A percentile compares a stretch with the other conserved stretches of the same genome.
Conservation (phyloP, 1,140 invertebrate species). For the Neodiprion fabricii region DNA sequence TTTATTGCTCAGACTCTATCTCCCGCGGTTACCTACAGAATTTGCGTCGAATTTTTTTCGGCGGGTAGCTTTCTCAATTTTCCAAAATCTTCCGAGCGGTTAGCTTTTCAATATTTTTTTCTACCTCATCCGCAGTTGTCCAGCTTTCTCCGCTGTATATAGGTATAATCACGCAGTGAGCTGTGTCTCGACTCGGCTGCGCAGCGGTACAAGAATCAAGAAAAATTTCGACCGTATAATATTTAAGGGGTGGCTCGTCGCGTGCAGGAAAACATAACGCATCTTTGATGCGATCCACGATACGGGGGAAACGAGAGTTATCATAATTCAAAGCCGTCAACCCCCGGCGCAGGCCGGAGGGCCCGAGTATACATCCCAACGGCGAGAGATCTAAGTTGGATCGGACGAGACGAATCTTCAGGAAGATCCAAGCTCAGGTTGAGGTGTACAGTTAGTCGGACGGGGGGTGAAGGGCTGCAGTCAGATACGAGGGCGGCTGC, state of each 20-base stretch:
- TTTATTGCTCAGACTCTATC: too few species aligned
- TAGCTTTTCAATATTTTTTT: neutral
- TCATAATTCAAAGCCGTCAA: slow-evolving; percentile 1
- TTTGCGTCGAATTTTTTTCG: too few species aligned
- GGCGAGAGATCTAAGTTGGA: slow-evolving; percentile 11
- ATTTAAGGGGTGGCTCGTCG: neutral
- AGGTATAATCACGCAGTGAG: too few species aligned
- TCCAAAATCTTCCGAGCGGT: neutral
- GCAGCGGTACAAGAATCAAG: too few species aligned
- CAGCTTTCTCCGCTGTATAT: neutral
- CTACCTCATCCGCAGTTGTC: neutral
- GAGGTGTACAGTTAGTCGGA: slow-evolving; percentile 17
- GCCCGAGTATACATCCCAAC: neutral
- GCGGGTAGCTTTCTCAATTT: too few species aligned
- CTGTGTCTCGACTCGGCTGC: too few species aligned
- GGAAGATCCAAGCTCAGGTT: neutral
- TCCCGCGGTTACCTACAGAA: too few species aligned
- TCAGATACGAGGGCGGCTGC: slow-evolving; percentile 14
- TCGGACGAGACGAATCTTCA: slow-evolving; percentile 20
- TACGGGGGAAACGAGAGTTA: neutral
- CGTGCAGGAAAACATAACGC: neutral
- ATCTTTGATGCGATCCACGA: neutral
- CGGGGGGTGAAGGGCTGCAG: neutral
- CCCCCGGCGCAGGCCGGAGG: neutral
- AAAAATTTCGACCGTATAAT: too few species aligned